These are phyloP conservation scores for Myotis brandtii DNA, from an alignment of 2,113 vertebrate species.

Conservation along the genomic window DNA sequence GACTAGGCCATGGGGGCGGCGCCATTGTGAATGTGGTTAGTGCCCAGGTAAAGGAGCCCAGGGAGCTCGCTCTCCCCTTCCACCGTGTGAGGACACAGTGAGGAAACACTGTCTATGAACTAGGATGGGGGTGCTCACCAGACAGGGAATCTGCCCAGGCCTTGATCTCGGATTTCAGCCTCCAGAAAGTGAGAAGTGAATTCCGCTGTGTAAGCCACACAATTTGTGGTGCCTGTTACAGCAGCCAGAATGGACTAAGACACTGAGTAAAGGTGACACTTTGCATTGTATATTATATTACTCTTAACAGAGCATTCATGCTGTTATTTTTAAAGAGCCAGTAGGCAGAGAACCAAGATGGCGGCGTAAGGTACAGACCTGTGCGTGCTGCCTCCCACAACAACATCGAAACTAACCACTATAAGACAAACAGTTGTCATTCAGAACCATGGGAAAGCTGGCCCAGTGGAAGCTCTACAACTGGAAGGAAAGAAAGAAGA, in stretches of 20 bases:
- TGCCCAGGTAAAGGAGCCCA: not conserved
- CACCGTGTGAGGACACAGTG: fast-evolving
- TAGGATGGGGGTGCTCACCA: not conserved
- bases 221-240: fast-evolving
- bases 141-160: fast-evolving
- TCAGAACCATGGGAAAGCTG: too few species aligned
- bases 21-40: not conserved
- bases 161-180: not conserved
- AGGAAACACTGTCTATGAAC: not conserved
- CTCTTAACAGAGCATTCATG: not conserved
- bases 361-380: too few species aligned
- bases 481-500: too few species aligned
- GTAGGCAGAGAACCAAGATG: too few species aligned
- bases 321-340: not conserved
- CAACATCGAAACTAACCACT: too few species aligned
- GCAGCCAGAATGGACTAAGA: not conserved
- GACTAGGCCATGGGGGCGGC: not conserved
- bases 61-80: not conserved
- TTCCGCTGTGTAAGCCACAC: fast-evolving
- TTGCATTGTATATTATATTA: not conserved
- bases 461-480: too few species aligned
- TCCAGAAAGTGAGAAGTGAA: not conserved
- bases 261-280: not conserved
- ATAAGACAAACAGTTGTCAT: too few species aligned
- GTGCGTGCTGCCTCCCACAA: too few species aligned